Evolutionary conservation across 2,888 invertebrate species (phyloP).

Genomic region (Vesta saturnalis): DNA sequence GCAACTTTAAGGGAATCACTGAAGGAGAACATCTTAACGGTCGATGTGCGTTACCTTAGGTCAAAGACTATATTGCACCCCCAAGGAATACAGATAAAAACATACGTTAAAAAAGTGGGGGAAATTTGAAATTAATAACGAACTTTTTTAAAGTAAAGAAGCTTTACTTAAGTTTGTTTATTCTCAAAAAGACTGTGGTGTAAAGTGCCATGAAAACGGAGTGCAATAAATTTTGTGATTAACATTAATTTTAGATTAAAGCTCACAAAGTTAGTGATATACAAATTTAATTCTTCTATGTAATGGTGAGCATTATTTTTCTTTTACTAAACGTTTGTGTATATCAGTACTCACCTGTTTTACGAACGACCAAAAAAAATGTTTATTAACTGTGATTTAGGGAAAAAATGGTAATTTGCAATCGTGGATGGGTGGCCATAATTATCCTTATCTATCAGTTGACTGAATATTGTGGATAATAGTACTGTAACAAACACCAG

Average conservation of each 20-base stretch:
- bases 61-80: constrained; percentile 31
- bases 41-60: constrained; percentile 39
- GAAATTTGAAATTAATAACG: constrained; percentile 25
- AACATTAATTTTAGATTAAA: too few relatives aligned
- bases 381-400: background rate
- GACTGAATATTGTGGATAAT: background rate
- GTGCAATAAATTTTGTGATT: constrained; percentile 39
- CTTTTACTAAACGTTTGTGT: too few relatives aligned
- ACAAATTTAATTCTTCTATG: too few relatives aligned
- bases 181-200: background rate
- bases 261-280: too few relatives aligned
- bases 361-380: too few relatives aligned
- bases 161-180: constrained; percentile 5
- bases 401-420: background rate
- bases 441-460: constrained; percentile 1
- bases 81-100: constrained; percentile 24
- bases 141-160: constrained; percentile 26
- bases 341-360: background rate
- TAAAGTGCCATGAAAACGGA: background rate
- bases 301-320: too few relatives aligned
- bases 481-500: background rate
- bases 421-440: background rate
- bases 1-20: constrained; percentile 48
- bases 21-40: constrained; percentile 61
- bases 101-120: constrained; percentile 55